A percentile compares a stretch with the other conserved stretches of the same genome.
Conservation (phyloP, 1,140 invertebrate genomes). For the Catajapyx aquilonaris region DNA sequence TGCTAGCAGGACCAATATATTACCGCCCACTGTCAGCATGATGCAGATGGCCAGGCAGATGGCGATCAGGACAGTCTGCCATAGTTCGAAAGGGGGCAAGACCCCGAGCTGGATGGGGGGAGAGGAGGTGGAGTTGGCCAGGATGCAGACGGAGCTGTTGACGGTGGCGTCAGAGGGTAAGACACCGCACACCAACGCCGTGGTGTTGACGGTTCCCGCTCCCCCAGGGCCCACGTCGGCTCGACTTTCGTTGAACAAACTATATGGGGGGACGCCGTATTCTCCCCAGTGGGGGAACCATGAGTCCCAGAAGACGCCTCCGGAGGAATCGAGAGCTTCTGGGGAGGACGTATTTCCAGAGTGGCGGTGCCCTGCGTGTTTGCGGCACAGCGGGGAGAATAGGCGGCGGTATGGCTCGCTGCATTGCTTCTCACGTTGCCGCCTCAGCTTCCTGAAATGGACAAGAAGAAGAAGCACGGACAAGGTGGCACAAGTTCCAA, state of each 20-base stretch:
- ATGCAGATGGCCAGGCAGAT: conserved; percentile 70
- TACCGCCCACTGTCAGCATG: conserved; percentile 80
- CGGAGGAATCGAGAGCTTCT: conserved; percentile 15
- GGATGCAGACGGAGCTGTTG: conserved; percentile 5
- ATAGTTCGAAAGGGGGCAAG: conserved; percentile 66
- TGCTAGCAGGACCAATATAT: conserved; percentile 85
- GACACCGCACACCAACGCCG: conserved; percentile 1
- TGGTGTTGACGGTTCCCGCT: conserved; percentile 6
- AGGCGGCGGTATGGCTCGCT: conserved; percentile 36
- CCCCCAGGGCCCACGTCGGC: conserved; percentile 6
- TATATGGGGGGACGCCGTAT: conserved; percentile 14
- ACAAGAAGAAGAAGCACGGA: too few relatives aligned
- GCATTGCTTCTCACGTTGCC: conserved; percentile 39
- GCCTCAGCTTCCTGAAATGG: conserved; percentile 35
- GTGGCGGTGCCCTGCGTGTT: conserved; percentile 18
- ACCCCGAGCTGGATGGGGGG: conserved; percentile 18
- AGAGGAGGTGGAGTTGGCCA: conserved; percentile 4
- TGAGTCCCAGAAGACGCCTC: conserved; percentile 19
- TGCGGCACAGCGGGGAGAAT: conserved; percentile 34
- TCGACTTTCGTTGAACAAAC: conserved; percentile 11
- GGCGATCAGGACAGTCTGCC: conserved; percentile 82
- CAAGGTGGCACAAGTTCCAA: too few relatives aligned
- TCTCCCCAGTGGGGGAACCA: conserved; percentile 15
- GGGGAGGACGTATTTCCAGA: conserved; percentile 18
- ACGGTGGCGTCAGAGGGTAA: neutral